phyloP scores from a whole-genome alignment of 2,113 vertebrate genomes.

The Laterallus jamaicensis region DNA sequence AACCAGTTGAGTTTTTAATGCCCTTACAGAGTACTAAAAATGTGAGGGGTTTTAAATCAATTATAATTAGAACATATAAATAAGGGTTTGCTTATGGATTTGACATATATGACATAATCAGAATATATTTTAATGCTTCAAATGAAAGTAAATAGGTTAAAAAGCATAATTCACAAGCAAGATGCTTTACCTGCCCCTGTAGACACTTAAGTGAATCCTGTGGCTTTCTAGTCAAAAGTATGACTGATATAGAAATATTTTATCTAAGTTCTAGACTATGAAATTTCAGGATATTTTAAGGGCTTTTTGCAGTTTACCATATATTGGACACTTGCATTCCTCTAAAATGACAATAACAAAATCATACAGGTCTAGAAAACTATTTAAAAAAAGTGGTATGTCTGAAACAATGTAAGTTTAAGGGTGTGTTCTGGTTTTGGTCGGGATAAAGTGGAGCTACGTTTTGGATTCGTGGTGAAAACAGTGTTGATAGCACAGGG shows the following conservation, averaged over 20 bases:
- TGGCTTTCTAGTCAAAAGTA: background rate
- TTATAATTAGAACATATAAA: background rate
- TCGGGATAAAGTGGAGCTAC: too few species aligned
- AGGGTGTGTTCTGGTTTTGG: background rate
- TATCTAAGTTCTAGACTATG: background rate
- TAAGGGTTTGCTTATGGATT: background rate
- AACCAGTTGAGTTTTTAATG: background rate
- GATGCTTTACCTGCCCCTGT: background rate
- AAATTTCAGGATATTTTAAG: background rate
- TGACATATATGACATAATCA: background rate
- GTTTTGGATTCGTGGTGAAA: too few species aligned
- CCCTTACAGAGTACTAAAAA: background rate
- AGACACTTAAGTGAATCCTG: background rate
- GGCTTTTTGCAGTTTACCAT: accelerated
- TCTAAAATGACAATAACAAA: background rate
- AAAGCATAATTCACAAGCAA: background rate
- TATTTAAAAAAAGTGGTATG: background rate
- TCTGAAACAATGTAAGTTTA: background rate
- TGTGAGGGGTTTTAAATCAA: background rate
- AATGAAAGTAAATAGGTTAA: background rate
- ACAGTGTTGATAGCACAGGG: too few species aligned
- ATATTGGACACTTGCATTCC: background rate
- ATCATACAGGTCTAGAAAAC: background rate
- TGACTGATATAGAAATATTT: background rate
- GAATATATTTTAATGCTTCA: background rate